Conservation (phyloP, 2,888 invertebrate species). For the Apomyelois bistriatella region DNA sequence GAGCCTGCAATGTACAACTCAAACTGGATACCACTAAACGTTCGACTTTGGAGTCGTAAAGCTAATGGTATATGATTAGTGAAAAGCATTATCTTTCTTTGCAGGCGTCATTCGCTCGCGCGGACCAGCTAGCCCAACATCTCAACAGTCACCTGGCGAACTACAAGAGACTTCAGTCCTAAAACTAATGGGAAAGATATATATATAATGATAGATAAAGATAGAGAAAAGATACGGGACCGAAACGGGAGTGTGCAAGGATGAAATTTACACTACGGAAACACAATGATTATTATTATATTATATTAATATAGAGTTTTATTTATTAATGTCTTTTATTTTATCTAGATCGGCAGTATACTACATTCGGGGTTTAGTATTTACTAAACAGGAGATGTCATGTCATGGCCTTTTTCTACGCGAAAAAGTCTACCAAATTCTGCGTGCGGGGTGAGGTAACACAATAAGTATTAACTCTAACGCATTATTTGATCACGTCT, state of each 20-base stretch:
- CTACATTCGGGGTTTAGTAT: too few species aligned
- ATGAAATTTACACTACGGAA: conserved; percentile 30
- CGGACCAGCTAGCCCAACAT: conserved; percentile 69
- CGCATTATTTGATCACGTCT: too few species aligned
- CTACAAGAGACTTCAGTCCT: conserved; percentile 71
- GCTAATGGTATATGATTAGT: too few species aligned
- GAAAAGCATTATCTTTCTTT: not conserved
- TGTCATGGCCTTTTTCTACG: too few species aligned
- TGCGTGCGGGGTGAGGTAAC: too few species aligned
- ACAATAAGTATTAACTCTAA: too few species aligned
- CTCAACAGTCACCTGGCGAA: conserved; percentile 75
- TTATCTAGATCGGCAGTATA: conserved; percentile 11
- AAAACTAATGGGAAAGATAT: conserved; percentile 16
- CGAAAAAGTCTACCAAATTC: too few species aligned
- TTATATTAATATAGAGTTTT: conserved; percentile 69
- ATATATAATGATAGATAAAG: not conserved
- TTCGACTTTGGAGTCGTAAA: too few species aligned
- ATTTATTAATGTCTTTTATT: conserved; percentile 48
- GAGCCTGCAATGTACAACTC: too few species aligned
- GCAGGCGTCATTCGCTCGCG: conserved; percentile 69
- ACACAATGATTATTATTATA: conserved; percentile 54
- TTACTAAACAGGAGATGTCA: too few species aligned
- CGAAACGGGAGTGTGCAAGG: conserved; percentile 42
- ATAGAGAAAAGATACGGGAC: conserved; percentile 3
- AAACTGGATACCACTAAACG: too few species aligned